These are phyloP conservation scores for Bimastos eiseni DNA, from an alignment of 2,888 invertebrate species.

Conservation along the genomic window DNA sequence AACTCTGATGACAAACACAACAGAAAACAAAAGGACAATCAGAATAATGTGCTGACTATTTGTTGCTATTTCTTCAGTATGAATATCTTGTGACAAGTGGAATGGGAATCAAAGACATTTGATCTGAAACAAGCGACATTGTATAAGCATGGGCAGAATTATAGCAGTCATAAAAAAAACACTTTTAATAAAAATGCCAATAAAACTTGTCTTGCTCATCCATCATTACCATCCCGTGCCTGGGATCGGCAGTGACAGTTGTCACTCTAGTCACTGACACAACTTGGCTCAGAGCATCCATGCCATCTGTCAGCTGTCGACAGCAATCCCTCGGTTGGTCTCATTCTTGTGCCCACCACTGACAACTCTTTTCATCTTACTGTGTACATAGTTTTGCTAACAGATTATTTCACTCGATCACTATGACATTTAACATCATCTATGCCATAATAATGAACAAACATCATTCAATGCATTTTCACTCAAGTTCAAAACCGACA, in stretches of 20 bases:
- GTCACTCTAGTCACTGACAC: too few relatives aligned
- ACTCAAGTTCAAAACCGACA: not conserved
- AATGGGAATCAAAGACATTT: not conserved
- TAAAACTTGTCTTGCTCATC: not conserved
- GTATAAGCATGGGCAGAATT: not conserved
- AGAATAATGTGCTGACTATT: not conserved
- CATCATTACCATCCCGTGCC: too few relatives aligned
- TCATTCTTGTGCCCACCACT: too few relatives aligned
- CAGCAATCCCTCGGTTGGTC: not conserved
- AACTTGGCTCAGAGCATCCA: too few relatives aligned
- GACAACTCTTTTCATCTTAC: too few relatives aligned
- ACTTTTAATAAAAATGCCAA: not conserved
- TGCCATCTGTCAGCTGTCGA: too few relatives aligned
- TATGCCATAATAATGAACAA: not conserved
- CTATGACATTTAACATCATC: too few relatives aligned
- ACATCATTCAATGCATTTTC: not conserved
- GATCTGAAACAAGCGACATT: not conserved
- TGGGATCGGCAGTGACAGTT: too few relatives aligned
- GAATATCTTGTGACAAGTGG: not conserved
- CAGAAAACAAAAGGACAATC: not conserved
- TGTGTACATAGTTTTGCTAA: too few relatives aligned
- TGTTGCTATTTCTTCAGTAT: not conserved
- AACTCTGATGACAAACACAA: conserved; percentile 45
- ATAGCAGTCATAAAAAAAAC: not conserved
- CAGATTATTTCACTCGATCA: too few relatives aligned